These are phyloP conservation scores for Pemphigus obesinymphae DNA, from an alignment of 1,140 invertebrate species.

Conservation along the genomic window DNA sequence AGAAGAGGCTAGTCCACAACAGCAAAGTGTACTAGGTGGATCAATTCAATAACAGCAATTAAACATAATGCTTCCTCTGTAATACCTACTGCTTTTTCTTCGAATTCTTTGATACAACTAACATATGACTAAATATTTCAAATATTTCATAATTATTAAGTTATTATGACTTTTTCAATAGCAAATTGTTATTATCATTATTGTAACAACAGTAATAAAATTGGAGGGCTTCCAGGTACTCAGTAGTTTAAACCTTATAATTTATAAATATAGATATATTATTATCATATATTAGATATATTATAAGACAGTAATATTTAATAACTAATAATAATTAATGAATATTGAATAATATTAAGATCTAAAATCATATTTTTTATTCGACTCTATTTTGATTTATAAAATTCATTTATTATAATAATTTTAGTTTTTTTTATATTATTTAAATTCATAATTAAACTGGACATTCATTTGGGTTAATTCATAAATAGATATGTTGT, in stretches of 20 bases:
- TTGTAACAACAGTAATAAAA: background rate
- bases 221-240: background rate
- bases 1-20: background rate
- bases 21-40: background rate
- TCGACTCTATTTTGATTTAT: too few relatives aligned
- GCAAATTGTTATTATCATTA: too few relatives aligned
- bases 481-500: too few relatives aligned
- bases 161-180: background rate
- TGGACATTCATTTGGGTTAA: too few relatives aligned
- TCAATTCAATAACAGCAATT: constrained; percentile 4
- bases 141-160: constrained; percentile 16
- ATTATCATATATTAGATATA: too few relatives aligned
- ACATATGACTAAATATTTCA: background rate
- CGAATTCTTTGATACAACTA: background rate
- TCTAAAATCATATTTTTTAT: background rate
- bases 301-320: too few relatives aligned
- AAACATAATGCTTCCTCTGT: background rate
- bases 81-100: background rate
- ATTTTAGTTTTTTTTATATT: too few relatives aligned
- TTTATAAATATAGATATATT: background rate
- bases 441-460: too few relatives aligned
- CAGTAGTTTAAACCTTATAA: background rate
- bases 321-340: too few relatives aligned
- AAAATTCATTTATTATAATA: too few relatives aligned
- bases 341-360: background rate